Evolutionary conservation across 1,140 invertebrate genomes (phyloP).

Genomic region (Drosophila saltans): DNA sequence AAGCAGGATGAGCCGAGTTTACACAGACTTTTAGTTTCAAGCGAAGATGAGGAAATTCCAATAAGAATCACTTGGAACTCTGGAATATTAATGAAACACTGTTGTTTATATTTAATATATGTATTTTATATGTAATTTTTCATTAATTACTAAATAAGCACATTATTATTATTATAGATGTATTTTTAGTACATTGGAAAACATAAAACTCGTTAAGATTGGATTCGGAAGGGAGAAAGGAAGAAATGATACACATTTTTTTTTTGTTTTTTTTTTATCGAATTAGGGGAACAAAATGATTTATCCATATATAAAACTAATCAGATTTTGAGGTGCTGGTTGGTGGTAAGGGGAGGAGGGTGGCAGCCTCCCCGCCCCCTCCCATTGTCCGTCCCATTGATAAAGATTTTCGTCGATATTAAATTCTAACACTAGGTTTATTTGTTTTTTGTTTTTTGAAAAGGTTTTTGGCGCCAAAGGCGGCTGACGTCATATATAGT

Average conservation of each 20-base stretch:
- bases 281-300: background rate
- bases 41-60: no score
- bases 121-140: conserved; percentile 41
- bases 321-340: background rate
- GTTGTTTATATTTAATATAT: conserved; percentile 29
- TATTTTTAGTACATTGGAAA: conserved; percentile 35
- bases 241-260: background rate
- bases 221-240: background rate
- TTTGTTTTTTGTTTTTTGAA: background rate
- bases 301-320: conserved; percentile 11
- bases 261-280: background rate
- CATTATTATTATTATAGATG: conserved; percentile 28
- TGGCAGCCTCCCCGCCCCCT: no score
- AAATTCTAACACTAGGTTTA: conserved; percentile 3
- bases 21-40: no score
- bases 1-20: no score
- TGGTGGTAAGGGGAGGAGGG: no score
- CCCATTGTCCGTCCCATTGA: background rate
- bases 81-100: background rate
- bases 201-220: conserved; percentile 7
- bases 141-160: conserved; percentile 54
- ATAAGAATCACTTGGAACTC: no score
- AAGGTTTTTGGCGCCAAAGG: background rate
- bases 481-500: no score
- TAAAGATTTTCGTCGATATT: background rate